These are phyloP conservation scores for Melanotaenia pygmaea DNA, from an alignment of 2,797 vertebrate species.

Conservation along the genomic window DNA sequence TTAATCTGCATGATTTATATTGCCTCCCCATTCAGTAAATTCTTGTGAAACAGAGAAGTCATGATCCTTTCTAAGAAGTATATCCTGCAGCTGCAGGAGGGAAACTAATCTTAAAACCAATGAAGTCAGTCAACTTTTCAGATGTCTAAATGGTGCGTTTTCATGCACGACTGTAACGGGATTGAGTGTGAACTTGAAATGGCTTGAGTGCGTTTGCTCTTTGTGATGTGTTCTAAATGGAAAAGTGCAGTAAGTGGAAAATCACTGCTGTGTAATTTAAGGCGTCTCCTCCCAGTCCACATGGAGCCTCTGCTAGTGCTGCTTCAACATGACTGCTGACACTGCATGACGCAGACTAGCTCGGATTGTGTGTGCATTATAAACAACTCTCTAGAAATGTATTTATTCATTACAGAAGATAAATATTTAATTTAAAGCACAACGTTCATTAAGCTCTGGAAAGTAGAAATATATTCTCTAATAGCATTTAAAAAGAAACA, in stretches of 20 bases:
- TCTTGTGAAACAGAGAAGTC: too few relatives aligned
- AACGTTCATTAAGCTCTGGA: background rate
- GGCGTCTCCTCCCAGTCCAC: slow-evolving; percentile 43
- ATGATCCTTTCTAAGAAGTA: too few relatives aligned
- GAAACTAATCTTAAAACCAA: too few relatives aligned
- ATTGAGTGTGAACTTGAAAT: background rate
- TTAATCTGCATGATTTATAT: too few relatives aligned
- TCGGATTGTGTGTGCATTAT: slow-evolving; percentile 1
- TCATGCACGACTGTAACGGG: background rate
- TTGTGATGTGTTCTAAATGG: slow-evolving; percentile 1
- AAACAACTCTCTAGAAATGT: slow-evolving; percentile 14
- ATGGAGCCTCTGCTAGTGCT: slow-evolving; percentile 14
- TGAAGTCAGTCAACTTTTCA: background rate
- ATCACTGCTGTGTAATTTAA: slow-evolving; percentile 47
- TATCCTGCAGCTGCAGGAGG: too few relatives aligned
- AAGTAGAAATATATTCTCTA: background rate
- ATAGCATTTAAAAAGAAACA: slow-evolving; percentile 2
- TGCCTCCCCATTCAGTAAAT: too few relatives aligned
- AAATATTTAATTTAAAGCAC: background rate
- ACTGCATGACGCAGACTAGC: background rate
- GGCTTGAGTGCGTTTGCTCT: slow-evolving; percentile 33
- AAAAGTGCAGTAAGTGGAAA: slow-evolving; percentile 56
- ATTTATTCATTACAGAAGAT: background rate
- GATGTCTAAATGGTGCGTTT: background rate
- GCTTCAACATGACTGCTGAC: slow-evolving; percentile 11